Conservation (phyloP, 2,113 vertebrate species). For the Corapipo altera region DNA sequence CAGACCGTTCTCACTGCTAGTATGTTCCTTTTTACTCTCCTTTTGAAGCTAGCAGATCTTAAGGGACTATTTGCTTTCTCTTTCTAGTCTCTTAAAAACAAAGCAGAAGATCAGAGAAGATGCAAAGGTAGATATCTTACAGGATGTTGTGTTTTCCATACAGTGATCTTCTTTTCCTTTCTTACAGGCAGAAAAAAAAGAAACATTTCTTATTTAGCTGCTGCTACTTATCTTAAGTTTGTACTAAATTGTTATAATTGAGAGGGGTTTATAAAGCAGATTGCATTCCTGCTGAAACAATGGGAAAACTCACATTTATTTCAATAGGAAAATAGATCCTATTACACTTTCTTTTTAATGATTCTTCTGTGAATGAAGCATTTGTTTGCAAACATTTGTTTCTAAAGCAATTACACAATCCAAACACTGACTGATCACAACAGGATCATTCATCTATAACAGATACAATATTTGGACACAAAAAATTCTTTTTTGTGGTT, state of each 20-base stretch:
- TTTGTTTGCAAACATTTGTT: conserved; percentile 11
- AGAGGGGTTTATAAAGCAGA: neutral
- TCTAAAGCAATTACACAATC: conserved; percentile 2
- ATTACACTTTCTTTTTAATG: neutral
- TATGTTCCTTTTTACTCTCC: neutral
- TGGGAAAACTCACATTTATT: neutral
- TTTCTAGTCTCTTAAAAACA: neutral
- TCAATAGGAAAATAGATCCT: neutral
- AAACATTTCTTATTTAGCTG: neutral
- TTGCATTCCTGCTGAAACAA: neutral
- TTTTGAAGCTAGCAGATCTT: conserved; percentile 29
- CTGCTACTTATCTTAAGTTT: neutral
- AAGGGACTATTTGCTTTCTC: neutral
- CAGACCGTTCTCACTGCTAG: neutral
- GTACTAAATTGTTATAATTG: neutral
- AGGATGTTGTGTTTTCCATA: neutral
- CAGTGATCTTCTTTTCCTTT: neutral
- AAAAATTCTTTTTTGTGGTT: neutral
- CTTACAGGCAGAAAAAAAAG: neutral
- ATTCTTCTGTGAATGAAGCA: neutral
- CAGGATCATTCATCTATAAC: neutral
- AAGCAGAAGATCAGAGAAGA: conserved; percentile 23
- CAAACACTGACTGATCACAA: neutral
- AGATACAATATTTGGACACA: neutral
- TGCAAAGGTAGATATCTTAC: neutral